Evolutionary conservation across 2,113 vertebrate genomes (phyloP), one percentile per base, ranked within the genome.

Genomic region (Clarias magur): DNA sequence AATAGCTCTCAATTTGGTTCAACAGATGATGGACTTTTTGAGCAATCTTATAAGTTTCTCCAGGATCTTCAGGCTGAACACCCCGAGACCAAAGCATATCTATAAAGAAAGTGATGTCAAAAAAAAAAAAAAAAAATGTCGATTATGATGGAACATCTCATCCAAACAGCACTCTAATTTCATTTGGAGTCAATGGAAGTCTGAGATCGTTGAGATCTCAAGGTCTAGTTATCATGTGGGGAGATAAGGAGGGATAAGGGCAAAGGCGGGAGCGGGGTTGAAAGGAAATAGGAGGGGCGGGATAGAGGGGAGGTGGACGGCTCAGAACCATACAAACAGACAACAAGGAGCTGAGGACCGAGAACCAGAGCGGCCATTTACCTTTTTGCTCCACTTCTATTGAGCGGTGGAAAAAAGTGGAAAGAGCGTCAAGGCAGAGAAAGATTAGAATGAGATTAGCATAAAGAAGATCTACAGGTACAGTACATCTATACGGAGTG

Each of bases 311-410:
- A 91, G 94, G 95, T 94, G 93, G 93, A 92, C 94, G 86, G 83
- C 82, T 89, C 84, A 95, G 95, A 96, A 95, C 95, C 95, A 96
- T 95, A 96, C 96, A 88, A 95, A 95, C 96, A 97, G 96, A 97
- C 94, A 95, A 97, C 95, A 96, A 94, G 96, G 96, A 96, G 95
- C 96, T 96, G 81, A 95, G 96, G 88, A 94, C 95, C 96, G 93
- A 95, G 95, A 94, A 96, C 96, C 95, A 95, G 93, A 94, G 95
- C 96, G 93, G 90, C 97, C 97, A 99, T 98, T 99, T 99, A 99
- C 98, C 98, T 99, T 99, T 99, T 99, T 99, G 97, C 96, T 99
- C 98, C 98, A 99, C 98, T 99, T 99, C 98, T 99, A 99, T 99
- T 97, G 98, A 97, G 97, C 98, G 96, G 97, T 95, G 95, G 96